Percentiles rank a stretch among this genome's conserved stretches.
Evolutionary conservation across 2,888 invertebrate species (phyloP).

Genomic region (Biston betularia): DNA sequence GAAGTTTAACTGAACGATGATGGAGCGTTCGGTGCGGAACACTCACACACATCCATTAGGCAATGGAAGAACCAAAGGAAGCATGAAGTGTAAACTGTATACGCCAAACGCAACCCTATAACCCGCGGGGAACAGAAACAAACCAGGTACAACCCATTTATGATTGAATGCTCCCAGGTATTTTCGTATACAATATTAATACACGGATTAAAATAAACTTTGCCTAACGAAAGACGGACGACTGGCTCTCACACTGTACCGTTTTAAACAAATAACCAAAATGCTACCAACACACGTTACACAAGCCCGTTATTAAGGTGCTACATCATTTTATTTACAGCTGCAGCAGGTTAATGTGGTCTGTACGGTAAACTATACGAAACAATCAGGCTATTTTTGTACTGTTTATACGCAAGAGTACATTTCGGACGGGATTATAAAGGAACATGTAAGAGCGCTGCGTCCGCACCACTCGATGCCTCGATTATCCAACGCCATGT

Average conservation of each 20-base stretch:
- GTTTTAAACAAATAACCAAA: constrained; percentile 81
- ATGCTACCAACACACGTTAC: constrained; percentile 73
- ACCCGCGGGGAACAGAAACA: constrained; percentile 78
- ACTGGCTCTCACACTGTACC: constrained; percentile 64
- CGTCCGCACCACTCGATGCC: constrained; percentile 20
- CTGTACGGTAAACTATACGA: constrained; percentile 69
- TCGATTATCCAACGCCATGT: constrained; percentile 23
- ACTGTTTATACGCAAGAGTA: constrained; percentile 61
- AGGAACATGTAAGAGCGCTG: constrained; percentile 12
- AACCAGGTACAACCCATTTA: constrained; percentile 81
- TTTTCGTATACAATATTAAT: constrained; percentile 79
- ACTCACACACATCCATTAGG: constrained; percentile 59
- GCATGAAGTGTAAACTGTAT: constrained; percentile 65
- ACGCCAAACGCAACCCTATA: constrained; percentile 60
- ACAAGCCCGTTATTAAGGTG: constrained; percentile 74
- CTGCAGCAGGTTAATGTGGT: constrained; percentile 76
- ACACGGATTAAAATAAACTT: constrained; percentile 78
- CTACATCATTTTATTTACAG: constrained; percentile 84
- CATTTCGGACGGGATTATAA: constrained; percentile 50
- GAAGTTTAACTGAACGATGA: constrained; percentile 45
- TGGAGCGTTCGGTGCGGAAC: constrained; percentile 49
- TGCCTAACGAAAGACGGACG: constrained; percentile 74
- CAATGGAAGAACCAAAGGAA: constrained; percentile 60
- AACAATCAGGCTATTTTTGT: constrained; percentile 77
- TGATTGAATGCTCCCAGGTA: constrained; percentile 83